These are phyloP conservation scores for Anguilla japonica DNA, from an alignment of 2,113 vertebrate species.

Conservation along the genomic window DNA sequence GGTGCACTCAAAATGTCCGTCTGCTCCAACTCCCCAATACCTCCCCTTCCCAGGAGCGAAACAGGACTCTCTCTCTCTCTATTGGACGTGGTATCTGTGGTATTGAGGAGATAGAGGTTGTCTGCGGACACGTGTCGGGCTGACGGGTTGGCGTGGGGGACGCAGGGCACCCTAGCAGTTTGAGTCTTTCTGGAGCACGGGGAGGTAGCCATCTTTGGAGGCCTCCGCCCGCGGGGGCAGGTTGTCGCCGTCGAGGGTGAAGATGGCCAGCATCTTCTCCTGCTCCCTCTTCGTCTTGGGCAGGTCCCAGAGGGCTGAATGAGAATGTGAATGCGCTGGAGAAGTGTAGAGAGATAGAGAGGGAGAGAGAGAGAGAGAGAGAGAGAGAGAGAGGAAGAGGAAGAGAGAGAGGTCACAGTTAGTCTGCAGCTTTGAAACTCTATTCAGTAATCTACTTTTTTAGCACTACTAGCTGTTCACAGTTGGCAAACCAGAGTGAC, in stretches of 20 bases:
- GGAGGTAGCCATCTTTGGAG: slow-evolving; percentile 54
- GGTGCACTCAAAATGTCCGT: neutral
- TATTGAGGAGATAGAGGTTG: neutral
- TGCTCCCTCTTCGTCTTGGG: slow-evolving; percentile 72
- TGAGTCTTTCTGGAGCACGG: slow-evolving; percentile 59
- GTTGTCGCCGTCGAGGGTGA: slow-evolving; percentile 47
- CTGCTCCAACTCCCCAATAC: neutral
- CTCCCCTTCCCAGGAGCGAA: neutral
- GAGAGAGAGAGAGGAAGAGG: slow-evolving; percentile 18
- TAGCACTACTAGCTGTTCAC: neutral
- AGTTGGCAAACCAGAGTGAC: neutral
- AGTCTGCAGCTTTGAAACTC: neutral
- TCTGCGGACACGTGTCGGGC: neutral
- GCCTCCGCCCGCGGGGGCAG: slow-evolving; percentile 16
- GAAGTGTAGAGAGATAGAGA: neutral
- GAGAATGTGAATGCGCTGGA: slow-evolving; percentile 64
- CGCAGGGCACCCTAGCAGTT: slow-evolving; percentile 48
- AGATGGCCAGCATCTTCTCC: slow-evolving; percentile 64
- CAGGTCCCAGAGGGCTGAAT: slow-evolving; percentile 63
- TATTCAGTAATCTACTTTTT: neutral
- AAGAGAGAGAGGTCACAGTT: slow-evolving; percentile 33
- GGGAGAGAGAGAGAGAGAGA: no score
- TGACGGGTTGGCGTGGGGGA: neutral
- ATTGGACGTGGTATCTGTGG: neutral
- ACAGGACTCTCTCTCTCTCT: neutral